Evolutionary conservation across 2,113 vertebrate genomes (phyloP).

Genomic region (Salvator merianae): DNA sequence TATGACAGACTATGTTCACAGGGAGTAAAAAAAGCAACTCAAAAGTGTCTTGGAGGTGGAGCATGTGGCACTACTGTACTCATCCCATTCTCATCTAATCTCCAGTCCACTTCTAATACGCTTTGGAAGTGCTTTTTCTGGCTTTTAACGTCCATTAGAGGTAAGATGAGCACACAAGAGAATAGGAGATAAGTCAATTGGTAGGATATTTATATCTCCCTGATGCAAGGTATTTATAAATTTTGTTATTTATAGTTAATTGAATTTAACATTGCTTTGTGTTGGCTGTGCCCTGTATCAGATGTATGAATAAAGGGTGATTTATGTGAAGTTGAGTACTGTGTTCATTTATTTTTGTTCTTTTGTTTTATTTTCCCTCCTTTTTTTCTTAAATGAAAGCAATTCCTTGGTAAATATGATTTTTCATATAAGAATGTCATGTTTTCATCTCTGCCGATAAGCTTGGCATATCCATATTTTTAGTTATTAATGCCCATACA

Average conservation of each 20-base stretch:
- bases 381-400: not conserved
- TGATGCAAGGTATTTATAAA: not conserved
- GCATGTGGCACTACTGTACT: no score
- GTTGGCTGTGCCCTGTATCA: not conserved
- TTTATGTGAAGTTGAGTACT: not conserved
- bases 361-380: not conserved
- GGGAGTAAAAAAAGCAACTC: no score
- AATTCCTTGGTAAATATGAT: not conserved
- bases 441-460: not conserved
- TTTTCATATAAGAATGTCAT: not conserved
- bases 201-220: not conserved
- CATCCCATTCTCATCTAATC: no score
- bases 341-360: not conserved
- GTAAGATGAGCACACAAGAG: no score
- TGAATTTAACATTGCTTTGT: not conserved
- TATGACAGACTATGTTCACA: no score
- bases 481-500: slow-evolving; percentile 42
- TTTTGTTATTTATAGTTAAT: not conserved
- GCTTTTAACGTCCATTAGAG: no score
- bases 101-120: no score
- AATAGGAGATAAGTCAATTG: no score
- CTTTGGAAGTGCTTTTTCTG: no score
- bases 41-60: no score
- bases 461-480: not conserved
- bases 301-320: not conserved